Evolutionary conservation across 2,113 vertebrate species (phyloP).

Genomic region (Athene cunicularia): DNA sequence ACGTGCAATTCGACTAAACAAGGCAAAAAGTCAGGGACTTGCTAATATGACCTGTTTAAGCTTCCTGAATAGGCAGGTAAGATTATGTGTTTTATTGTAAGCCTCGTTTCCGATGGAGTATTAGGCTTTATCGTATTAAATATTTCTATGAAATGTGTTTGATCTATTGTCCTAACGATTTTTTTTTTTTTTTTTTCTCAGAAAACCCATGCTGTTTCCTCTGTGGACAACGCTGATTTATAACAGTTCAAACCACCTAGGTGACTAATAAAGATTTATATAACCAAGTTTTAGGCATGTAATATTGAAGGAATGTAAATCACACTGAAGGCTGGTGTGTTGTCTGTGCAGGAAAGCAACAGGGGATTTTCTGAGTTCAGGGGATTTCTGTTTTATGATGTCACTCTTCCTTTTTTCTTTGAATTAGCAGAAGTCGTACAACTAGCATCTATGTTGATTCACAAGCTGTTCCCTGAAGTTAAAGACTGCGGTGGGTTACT

Average conservation of each 20-base stretch:
- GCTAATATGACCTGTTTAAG: background rate
- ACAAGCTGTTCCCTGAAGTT: background rate
- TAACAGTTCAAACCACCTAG: background rate
- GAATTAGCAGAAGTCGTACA: background rate
- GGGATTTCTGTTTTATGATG: background rate
- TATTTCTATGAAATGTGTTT: background rate
- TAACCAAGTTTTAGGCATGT: background rate
- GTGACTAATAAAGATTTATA: background rate
- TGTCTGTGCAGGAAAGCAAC: background rate
- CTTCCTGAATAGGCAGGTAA: background rate
- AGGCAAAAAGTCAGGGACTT: background rate
- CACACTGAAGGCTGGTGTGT: accelerated
- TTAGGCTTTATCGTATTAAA: background rate
- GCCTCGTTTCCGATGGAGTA: background rate
- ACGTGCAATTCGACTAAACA: background rate
- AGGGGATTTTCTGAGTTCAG: background rate
- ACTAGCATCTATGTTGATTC: background rate
- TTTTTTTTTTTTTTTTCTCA: background rate
- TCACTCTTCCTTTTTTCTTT: background rate
- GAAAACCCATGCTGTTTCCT: background rate
- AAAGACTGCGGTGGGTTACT: background rate
- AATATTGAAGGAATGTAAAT: background rate
- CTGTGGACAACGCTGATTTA: background rate
- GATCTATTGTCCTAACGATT: background rate
- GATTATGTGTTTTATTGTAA: background rate